Percentiles rank a stretch among this genome's conserved stretches.
phyloP scores from a whole-genome alignment of 1,140 invertebrate genomes.

The Ceratoteleas bidentatus region DNA sequence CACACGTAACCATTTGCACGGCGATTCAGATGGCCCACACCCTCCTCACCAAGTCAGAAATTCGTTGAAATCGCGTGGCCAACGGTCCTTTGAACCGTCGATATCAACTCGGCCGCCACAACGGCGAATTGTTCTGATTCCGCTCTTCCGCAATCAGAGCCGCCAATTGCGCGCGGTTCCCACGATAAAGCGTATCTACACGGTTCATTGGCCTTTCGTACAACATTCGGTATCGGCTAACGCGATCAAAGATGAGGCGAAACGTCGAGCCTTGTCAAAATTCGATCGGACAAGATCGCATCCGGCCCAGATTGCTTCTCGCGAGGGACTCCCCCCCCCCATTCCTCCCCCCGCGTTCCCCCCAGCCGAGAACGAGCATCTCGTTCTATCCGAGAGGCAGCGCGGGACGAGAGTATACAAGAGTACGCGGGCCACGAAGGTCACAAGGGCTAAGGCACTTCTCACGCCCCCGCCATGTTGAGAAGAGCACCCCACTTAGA shows the following conservation, averaged over 20 bases:
- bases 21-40: too few relatives aligned
- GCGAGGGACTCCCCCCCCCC: constrained; percentile 18
- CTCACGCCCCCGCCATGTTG: constrained; percentile 79
- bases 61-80: too few relatives aligned
- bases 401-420: constrained; percentile 58
- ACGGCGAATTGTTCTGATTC: constrained; percentile 38
- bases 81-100: neutral
- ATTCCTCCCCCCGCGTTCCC: neutral
- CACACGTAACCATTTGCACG: too few relatives aligned
- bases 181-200: constrained; percentile 72
- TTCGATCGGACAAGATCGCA: constrained; percentile 77
- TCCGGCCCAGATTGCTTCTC: constrained; percentile 67
- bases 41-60: too few relatives aligned
- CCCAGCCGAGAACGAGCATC: neutral
- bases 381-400: constrained; percentile 53
- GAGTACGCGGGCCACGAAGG: constrained; percentile 75
- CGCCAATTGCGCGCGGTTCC: constrained; percentile 64
- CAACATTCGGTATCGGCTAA: constrained; percentile 67
- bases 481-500: constrained; percentile 77
- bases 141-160: constrained; percentile 47
- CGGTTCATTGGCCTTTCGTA: constrained; percentile 69
- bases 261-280: constrained; percentile 80
- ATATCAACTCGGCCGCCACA: constrained; percentile 15
- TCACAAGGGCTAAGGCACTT: constrained; percentile 81
- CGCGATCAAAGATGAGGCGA: constrained; percentile 75